phyloP scores from a whole-genome alignment of 2,797 vertebrate genomes.

The Xerus rutilus region DNA sequence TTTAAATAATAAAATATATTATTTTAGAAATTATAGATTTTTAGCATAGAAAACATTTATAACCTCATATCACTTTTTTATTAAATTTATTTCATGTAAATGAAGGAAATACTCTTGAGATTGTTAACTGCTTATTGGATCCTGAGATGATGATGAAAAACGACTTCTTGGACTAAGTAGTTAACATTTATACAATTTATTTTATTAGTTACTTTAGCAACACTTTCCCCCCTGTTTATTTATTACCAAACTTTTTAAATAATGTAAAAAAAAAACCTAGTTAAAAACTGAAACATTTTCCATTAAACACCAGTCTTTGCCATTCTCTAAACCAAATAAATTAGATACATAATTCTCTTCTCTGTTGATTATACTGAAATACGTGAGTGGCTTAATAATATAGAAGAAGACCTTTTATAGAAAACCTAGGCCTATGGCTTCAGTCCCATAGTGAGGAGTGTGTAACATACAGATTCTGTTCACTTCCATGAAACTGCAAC shows the following conservation, averaged over 20 bases:
- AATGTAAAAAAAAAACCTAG: background rate
- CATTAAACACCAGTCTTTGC: background rate
- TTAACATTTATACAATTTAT: background rate
- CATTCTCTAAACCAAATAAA: conserved; percentile 47
- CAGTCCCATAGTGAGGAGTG: background rate
- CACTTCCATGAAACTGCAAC: background rate
- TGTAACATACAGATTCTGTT: background rate
- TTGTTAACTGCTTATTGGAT: background rate
- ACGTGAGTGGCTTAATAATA: background rate
- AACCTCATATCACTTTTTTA: background rate
- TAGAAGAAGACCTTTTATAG: background rate
- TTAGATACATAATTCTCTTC: background rate
- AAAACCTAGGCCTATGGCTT: background rate
- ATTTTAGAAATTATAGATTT: background rate
- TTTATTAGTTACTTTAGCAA: conserved; percentile 31
- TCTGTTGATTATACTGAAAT: background rate
- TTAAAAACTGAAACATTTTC: conserved; percentile 21
- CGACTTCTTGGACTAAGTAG: background rate
- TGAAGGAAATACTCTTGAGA: background rate
- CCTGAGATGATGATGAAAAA: background rate
- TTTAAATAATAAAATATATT: background rate
- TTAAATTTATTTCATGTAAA: conserved; percentile 43
- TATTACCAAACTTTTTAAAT: background rate
- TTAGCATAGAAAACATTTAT: background rate
- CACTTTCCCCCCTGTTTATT: background rate